Conservation (phyloP, 2,888 invertebrate species). For the Chironomus riparius region DNA sequence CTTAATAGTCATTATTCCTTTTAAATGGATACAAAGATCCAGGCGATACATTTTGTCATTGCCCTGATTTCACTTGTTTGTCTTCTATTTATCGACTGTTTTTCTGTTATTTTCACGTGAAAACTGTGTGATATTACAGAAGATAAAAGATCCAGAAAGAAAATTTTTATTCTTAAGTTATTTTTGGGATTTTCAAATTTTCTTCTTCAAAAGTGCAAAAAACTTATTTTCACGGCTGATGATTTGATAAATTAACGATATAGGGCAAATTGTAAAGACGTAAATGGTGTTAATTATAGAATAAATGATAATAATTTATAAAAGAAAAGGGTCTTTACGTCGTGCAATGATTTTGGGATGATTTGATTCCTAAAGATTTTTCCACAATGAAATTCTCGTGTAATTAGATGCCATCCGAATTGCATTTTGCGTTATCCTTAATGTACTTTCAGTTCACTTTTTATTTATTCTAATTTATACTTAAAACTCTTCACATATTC, state of each 20-base stretch:
- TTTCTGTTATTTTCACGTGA: background rate
- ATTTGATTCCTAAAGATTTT: constrained; percentile 17
- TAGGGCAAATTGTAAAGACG: no score
- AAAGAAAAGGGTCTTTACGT: background rate
- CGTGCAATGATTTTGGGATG: constrained; percentile 4
- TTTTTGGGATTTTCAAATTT: background rate
- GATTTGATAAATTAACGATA: no score
- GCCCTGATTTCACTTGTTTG: no score
- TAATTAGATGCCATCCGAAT: constrained; percentile 6
- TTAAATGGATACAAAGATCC: no score
- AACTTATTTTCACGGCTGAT: no score
- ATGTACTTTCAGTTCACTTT: background rate
- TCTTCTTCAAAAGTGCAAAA: no score
- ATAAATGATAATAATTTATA: background rate
- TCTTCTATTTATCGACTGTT: background rate
- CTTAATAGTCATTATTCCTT: no score
- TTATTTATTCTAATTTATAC: background rate
- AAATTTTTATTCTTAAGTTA: background rate
- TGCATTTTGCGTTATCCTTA: background rate
- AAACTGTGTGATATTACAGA: background rate
- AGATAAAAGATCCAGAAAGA: background rate
- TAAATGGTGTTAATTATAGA: background rate
- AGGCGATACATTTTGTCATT: no score
- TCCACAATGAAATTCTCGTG: constrained; percentile 18
- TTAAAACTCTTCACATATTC: background rate